These are phyloP conservation scores for Nysson spinosus DNA, from an alignment of 2,888 invertebrate species.

Conservation along the genomic window DNA sequence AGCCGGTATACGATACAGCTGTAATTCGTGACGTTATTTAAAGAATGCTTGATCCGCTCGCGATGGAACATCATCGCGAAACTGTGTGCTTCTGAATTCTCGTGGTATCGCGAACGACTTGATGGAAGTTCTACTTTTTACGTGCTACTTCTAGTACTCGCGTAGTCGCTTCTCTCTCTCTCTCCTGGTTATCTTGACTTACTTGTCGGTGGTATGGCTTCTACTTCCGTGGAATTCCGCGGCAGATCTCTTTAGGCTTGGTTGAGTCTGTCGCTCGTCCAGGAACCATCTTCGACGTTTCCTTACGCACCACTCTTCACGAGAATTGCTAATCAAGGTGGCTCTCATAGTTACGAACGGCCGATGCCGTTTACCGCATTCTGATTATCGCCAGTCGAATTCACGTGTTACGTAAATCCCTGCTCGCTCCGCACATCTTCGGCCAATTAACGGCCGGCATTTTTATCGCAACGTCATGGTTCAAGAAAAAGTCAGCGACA, in stretches of 20 bases:
- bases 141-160: neutral
- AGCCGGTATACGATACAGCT: neutral
- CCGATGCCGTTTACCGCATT: slow-evolving; percentile 16
- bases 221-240: too few species aligned
- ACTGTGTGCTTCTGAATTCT: neutral
- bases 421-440: slow-evolving; percentile 34
- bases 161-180: neutral
- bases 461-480: slow-evolving; percentile 60
- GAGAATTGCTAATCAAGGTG: too few species aligned
- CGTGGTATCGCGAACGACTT: neutral
- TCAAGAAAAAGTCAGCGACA: slow-evolving; percentile 47
- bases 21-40: slow-evolving; percentile 6
- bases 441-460: slow-evolving; percentile 51
- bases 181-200: neutral
- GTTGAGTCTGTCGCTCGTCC: too few species aligned
- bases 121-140: neutral
- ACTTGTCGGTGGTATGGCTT: neutral
- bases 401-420: slow-evolving; percentile 56
- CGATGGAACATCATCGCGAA: neutral
- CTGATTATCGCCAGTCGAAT: slow-evolving; percentile 50
- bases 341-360: neutral
- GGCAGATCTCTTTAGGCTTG: too few species aligned
- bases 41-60: neutral
- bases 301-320: too few species aligned
- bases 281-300: too few species aligned